phyloP scores from a whole-genome alignment of 2,797 vertebrate species.

The Arrhamphus sclerolepis region DNA sequence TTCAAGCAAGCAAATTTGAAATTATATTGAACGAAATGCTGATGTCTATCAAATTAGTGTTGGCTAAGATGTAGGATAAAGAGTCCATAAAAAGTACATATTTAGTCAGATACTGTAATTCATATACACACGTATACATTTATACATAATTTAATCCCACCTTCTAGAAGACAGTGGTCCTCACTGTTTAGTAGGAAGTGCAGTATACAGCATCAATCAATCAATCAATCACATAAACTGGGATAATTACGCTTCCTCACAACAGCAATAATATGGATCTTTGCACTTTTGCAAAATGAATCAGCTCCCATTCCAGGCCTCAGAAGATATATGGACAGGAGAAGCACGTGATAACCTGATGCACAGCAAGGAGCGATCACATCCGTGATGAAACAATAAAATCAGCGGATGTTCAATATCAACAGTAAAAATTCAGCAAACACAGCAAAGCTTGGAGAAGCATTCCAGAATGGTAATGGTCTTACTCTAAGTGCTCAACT shows the following conservation, averaged over 20 bases:
- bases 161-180: conserved; percentile 17
- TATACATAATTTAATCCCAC: conserved; percentile 4
- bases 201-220: conserved; percentile 35
- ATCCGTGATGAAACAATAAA: conserved; percentile 61
- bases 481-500: conserved; percentile 71
- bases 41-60: too few species aligned
- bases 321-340: conserved; percentile 25
- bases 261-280: conserved; percentile 53
- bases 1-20: background rate
- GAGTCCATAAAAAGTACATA: too few species aligned
- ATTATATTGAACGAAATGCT: too few species aligned
- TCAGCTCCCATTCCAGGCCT: conserved; percentile 26
- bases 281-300: conserved; percentile 44
- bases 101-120: too few species aligned
- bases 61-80: background rate
- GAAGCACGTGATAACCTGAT: conserved; percentile 28
- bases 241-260: conserved; percentile 52
- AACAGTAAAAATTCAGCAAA: conserved; percentile 62
- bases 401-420: conserved; percentile 60
- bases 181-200: conserved; percentile 15
- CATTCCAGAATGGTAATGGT: conserved; percentile 73
- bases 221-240: conserved; percentile 57
- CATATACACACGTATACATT: background rate
- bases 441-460: conserved; percentile 58
- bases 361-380: conserved; percentile 37